phyloP scores from a whole-genome alignment of 2,113 vertebrate genomes.

The Synodontis membranacea region DNA sequence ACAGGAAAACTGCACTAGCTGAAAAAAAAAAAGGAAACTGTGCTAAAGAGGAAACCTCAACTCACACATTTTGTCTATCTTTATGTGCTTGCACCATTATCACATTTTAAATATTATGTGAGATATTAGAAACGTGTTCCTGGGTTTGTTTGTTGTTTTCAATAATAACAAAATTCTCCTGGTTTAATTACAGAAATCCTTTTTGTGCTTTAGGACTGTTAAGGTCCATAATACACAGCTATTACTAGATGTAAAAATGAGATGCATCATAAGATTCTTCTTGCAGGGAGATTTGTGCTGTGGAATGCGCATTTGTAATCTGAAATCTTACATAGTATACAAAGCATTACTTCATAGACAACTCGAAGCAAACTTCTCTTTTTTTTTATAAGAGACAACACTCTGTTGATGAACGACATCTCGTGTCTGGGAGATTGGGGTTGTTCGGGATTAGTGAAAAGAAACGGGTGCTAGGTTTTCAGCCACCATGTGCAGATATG shows the following conservation, averaged over 20 bases:
- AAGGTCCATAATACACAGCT: not conserved
- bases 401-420: constrained; percentile 11
- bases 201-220: not conserved
- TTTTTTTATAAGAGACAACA: constrained; percentile 35
- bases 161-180: not conserved
- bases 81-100: not conserved
- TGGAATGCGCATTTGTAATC: constrained; percentile 43
- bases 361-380: constrained; percentile 47
- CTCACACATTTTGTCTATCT: not conserved
- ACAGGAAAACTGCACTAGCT: not conserved
- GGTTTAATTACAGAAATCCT: not conserved
- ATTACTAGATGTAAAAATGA: not conserved
- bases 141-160: not conserved
- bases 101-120: not conserved
- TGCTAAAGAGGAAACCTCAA: not conserved
- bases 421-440: constrained; percentile 50
- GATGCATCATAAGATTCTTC: not conserved
- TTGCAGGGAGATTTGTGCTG: not conserved
- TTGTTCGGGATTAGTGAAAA: constrained; percentile 57
- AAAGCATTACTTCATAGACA: constrained; percentile 53
- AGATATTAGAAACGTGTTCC: not conserved
- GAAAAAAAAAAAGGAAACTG: not conserved
- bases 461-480: constrained; percentile 41
- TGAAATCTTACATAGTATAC: constrained; percentile 54
- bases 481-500: not conserved